Evolutionary conservation across 2,113 vertebrate genomes (phyloP).

Genomic region (Syrrhaptes paradoxus): DNA sequence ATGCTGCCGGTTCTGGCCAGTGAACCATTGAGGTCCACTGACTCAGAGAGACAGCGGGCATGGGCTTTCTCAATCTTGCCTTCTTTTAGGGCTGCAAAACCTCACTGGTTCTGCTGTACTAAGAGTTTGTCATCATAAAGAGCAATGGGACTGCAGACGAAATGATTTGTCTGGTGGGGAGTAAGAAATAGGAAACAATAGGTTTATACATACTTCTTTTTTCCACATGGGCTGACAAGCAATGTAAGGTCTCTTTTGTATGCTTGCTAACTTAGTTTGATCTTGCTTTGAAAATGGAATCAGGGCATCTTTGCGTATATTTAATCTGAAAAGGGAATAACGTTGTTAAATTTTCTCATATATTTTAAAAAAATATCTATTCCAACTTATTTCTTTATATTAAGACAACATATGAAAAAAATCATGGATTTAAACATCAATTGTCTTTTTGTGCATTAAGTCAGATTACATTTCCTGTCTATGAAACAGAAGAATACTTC

Average conservation of each 20-base stretch:
- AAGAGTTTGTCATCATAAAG: background rate
- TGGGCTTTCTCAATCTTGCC: background rate
- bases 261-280: conserved; percentile 85
- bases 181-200: background rate
- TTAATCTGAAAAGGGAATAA: conserved; percentile 76
- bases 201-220: conserved; percentile 81
- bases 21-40: background rate
- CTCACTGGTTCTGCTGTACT: background rate
- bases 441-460: background rate
- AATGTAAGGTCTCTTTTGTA: conserved; percentile 88
- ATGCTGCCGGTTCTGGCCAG: background rate
- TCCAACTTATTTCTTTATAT: background rate
- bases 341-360: background rate
- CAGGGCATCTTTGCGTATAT: conserved; percentile 80
- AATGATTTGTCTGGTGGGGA: background rate
- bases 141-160: background rate
- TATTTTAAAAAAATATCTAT: background rate
- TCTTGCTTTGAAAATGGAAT: conserved; percentile 88
- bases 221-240: conserved; percentile 84
- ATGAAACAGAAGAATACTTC: background rate
- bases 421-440: background rate
- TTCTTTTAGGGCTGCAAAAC: background rate
- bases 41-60: background rate
- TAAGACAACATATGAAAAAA: background rate
- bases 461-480: background rate